phyloP scores from a whole-genome alignment of 2,888 invertebrate genomes.

The Eristalis intricaria region DNA sequence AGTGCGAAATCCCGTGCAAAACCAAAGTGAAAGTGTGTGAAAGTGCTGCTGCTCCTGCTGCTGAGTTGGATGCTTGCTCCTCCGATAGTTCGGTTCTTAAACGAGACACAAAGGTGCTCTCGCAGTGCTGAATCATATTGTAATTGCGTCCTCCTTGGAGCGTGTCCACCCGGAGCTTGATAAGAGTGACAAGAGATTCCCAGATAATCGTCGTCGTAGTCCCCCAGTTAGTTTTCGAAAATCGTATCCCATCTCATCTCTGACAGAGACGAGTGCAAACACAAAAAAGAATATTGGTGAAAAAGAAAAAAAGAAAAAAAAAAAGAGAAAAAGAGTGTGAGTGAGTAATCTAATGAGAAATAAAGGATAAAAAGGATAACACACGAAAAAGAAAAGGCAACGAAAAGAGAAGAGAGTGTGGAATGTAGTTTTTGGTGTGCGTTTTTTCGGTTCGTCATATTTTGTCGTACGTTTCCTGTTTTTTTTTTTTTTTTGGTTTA shows the following conservation, averaged over 20 bases:
- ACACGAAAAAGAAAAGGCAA: constrained; percentile 45
- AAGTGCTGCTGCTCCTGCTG: constrained; percentile 32
- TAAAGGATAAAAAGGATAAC: constrained; percentile 68
- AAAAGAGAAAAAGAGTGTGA: constrained; percentile 5
- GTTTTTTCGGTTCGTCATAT: constrained; percentile 35
- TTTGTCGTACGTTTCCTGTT: constrained; percentile 18
- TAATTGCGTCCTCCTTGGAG: constrained; percentile 23
- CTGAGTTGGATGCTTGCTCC: constrained; percentile 13
- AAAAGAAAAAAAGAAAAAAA: neutral
- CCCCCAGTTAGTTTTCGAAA: constrained; percentile 38
- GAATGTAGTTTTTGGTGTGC: constrained; percentile 59
- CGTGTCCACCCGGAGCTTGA: constrained; percentile 17
- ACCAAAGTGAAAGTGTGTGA: constrained; percentile 69
- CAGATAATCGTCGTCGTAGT: constrained; percentile 28
- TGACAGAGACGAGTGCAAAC: neutral
- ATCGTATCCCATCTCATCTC: constrained; percentile 43
- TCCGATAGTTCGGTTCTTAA: constrained; percentile 12
- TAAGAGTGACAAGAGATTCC: constrained; percentile 13
- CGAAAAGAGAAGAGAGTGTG: neutral
- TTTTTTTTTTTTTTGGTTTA: constrained; percentile 9
- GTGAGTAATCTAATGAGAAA: constrained; percentile 66
- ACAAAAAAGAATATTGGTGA: neutral
- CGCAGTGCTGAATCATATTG: constrained; percentile 20
- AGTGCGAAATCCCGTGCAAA: constrained; percentile 54
- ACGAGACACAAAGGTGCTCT: constrained; percentile 19